Conservation (phyloP, 2,797 vertebrate species). For the Anguilla anguilla region DNA sequence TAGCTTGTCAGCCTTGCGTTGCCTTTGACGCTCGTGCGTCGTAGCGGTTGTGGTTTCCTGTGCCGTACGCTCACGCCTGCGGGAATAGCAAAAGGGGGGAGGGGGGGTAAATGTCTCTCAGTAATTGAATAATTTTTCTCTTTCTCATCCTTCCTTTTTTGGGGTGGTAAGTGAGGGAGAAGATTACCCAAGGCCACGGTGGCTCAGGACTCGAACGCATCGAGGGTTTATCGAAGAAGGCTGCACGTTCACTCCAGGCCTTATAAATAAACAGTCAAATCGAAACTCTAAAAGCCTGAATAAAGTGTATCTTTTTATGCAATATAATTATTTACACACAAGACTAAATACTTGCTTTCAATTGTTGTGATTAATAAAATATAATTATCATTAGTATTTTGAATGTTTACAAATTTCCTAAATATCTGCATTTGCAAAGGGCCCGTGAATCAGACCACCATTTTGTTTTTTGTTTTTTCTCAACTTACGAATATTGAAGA, state of each 20-base stretch:
- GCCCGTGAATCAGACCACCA: neutral
- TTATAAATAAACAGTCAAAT: neutral
- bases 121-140: neutral
- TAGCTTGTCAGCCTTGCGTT: neutral
- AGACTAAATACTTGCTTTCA: neutral
- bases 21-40: neutral
- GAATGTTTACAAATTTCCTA: neutral
- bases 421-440: neutral
- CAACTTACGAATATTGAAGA: neutral
- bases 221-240: neutral
- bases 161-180: neutral
- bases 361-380: neutral
- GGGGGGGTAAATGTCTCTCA: neutral
- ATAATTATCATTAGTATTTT: neutral
- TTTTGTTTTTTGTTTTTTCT: neutral
- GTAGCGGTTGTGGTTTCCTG: neutral
- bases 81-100: neutral
- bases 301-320: neutral
- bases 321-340: neutral
- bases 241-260: neutral
- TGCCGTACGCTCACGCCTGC: neutral
- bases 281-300: neutral
- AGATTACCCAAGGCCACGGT: neutral
- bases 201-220: neutral
- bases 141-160: neutral